A percentile compares a stretch with the other conserved stretches of the same genome.
Evolutionary conservation across 1,140 invertebrate genomes (phyloP).

Genomic region (Drosophila malerkotliana): DNA sequence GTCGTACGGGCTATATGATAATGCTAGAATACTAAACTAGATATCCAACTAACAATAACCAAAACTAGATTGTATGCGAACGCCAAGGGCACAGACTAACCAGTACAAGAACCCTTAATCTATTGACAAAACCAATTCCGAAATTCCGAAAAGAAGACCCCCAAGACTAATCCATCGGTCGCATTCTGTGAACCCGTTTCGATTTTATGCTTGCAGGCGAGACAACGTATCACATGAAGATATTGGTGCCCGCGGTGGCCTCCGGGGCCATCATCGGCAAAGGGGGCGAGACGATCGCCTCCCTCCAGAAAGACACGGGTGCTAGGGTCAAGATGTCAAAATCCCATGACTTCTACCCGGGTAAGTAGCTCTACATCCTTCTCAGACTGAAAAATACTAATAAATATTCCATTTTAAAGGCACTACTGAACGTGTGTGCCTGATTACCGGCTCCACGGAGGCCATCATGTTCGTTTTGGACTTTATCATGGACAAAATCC

Average conservation of each 20-base stretch:
- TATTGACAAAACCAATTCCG: background rate
- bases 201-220: constrained; percentile 85
- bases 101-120: constrained; percentile 23
- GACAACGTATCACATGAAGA: constrained; percentile 95
- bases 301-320: constrained; percentile 97
- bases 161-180: constrained; percentile 45
- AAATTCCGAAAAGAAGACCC: constrained; percentile 14
- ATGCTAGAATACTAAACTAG: constrained; percentile 14
- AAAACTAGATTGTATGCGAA: constrained; percentile 37
- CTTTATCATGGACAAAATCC: constrained; percentile 99
- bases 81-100: constrained; percentile 41
- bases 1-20: constrained; percentile 29
- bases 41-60: constrained; percentile 6
- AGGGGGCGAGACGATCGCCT: constrained; percentile 98
- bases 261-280: constrained; percentile 99
- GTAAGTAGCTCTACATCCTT: constrained; percentile 85
- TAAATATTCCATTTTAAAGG: no score
- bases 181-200: constrained; percentile 47
- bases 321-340: constrained; percentile 99
- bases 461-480: constrained; percentile 96
- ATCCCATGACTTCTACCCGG: constrained; percentile 98
- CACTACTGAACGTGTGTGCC: constrained; percentile 97
- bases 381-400: no score
- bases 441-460: constrained; percentile 97
- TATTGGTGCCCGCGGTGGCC: constrained; percentile 96